phyloP scores from a whole-genome alignment of 2,888 invertebrate species.

The Ophraella communa region DNA sequence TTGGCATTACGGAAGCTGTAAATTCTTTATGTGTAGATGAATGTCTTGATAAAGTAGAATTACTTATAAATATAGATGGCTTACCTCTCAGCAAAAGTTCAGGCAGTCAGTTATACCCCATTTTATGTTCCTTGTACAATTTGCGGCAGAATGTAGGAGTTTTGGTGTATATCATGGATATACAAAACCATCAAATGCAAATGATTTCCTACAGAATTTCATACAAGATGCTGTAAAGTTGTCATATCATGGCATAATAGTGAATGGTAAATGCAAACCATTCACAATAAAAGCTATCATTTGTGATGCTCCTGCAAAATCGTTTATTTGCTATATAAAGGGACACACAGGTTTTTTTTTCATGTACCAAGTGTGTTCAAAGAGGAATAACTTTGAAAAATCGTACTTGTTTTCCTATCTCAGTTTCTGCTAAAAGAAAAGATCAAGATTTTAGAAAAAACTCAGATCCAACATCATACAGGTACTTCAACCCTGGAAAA shows the following conservation, averaged over 20 bases:
- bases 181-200: conserved; percentile 7
- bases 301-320: conserved; percentile 18
- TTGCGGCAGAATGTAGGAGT: not conserved
- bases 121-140: not conserved
- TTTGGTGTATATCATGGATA: conserved; percentile 12
- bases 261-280: not conserved
- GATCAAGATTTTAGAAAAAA: conserved; percentile 10
- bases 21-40: not conserved
- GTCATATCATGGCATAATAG: conserved; percentile 14
- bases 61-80: conserved; percentile 6
- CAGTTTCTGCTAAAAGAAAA: conserved; percentile 5
- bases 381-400: conserved; percentile 2
- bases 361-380: conserved; percentile 17
- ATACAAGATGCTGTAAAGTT: conserved; percentile 11
- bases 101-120: conserved; percentile 13
- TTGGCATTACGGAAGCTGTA: conserved; percentile 9
- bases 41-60: not conserved
- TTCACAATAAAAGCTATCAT: conserved; percentile 6
- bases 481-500: conserved; percentile 7
- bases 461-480: conserved; percentile 7
- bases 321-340: conserved; percentile 7
- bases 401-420: conserved; percentile 16
- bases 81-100: conserved; percentile 12
- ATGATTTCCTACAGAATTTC: conserved; percentile 7
- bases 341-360: conserved; percentile 14